Evolutionary conservation across 1,140 invertebrate species (phyloP).

Genomic region (Trachymyrmex septentrionalis): DNA sequence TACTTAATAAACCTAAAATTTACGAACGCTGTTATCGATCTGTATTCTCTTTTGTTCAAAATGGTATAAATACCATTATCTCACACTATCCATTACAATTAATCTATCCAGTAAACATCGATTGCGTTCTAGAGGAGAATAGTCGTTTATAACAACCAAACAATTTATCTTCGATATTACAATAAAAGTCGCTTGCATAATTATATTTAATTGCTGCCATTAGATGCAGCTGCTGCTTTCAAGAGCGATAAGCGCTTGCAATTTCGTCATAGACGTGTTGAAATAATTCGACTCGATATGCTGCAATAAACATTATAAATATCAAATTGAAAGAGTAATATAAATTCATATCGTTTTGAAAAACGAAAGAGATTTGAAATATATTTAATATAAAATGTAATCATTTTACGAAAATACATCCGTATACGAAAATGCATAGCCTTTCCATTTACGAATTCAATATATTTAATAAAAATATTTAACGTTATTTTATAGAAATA

Average conservation of each 20-base stretch:
- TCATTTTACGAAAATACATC: not conserved
- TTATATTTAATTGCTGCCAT: conserved; percentile 35
- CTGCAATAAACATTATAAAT: conserved; percentile 13
- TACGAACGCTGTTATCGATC: not conserved
- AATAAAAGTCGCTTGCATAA: conserved; percentile 11
- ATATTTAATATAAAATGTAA: not conserved
- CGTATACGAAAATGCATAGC: too few relatives aligned
- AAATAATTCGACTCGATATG: not conserved
- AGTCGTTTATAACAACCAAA: not conserved
- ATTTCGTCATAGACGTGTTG: conserved; percentile 8
- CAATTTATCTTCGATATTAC: conserved; percentile 44
- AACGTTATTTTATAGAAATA: not conserved
- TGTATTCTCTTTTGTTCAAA: not conserved
- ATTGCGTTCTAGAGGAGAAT: not conserved
- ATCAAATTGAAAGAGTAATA: not conserved
- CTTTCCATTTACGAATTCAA: not conserved
- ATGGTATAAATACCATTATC: conserved; percentile 11
- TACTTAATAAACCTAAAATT: not conserved
- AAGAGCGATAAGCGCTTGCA: not conserved
- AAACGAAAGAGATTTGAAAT: not conserved
- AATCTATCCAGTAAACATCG: conserved; percentile 30
- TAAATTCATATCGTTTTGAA: not conserved
- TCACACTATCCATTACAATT: conserved; percentile 19
- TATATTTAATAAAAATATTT: conserved; percentile 15
- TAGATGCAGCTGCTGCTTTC: conserved; percentile 48